Evolutionary conservation across 2,113 vertebrate species (phyloP), one percentile per base, ranked within the genome.

Genomic region (Turdus rufiventris): DNA sequence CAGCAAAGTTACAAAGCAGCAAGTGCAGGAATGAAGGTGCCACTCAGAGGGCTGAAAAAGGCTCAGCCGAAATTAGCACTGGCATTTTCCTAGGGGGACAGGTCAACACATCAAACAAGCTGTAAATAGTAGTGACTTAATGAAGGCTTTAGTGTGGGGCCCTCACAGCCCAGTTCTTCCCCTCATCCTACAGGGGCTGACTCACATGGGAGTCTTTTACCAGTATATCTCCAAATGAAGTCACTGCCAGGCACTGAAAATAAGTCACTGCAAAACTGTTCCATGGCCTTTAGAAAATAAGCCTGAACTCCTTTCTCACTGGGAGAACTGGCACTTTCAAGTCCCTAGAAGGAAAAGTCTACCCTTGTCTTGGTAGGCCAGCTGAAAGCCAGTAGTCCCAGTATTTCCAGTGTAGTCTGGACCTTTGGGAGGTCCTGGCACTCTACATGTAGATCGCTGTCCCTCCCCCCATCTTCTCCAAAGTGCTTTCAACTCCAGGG

Each of bases 61-160:
- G 65, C 75, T 93, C 28, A 33, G 75, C 70, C 91, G 88, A 86
- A 96, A 95, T 97, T 96, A 96, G 94, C 63, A 16, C 43, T 96
- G 96, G 88, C 91, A 95, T 97, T 97, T 97, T 97, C 71, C 85
- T 91, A 7, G 42, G 38, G 43, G 60, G 43, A 53, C 66, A 67
- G 93, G 75, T 85, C 78, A 90, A 40, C 36, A 50, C 84, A 95
- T 88, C 89, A 95, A 94, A 88, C 72, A 88, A 95, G 63, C 95
- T 95, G 88, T 95, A 96, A 97, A 96, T 91, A 96, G 94, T 47
- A 70, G 71, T 95, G 94, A 91, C 89, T 95, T 94, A 92, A 84
- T 76, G 70, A 91, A 73, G 75, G 67, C 63, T 91, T 93, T 91
- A 76, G 26, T 53, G 51, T 23, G n/a, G 36, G 81, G 88, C 74